A percentile compares a stretch with the other conserved stretches of the same genome.
phyloP scores from a whole-genome alignment of 2,888 invertebrate genomes.

The Apeira syringaria region DNA sequence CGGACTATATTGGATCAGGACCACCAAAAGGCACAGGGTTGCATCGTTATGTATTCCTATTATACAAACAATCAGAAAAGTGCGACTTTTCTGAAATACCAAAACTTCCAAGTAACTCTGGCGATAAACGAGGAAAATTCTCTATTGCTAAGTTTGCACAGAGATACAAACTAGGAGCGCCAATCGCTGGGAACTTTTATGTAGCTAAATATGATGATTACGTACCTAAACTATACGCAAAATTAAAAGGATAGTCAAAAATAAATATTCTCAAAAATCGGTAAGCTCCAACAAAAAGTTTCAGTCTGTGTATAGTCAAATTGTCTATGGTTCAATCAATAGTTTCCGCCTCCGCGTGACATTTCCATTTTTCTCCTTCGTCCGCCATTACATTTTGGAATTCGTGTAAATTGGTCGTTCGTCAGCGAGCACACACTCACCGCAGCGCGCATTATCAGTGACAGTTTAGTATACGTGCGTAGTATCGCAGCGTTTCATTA shows the following conservation, averaged over 20 bases:
- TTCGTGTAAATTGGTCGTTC: slow-evolving; percentile 80
- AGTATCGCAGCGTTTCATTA: slow-evolving; percentile 78
- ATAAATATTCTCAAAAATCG: slow-evolving; percentile 28
- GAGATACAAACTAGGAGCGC: slow-evolving; percentile 82
- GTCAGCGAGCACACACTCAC: slow-evolving; percentile 55
- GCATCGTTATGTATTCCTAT: slow-evolving; percentile 88
- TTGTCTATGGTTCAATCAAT: slow-evolving; percentile 76
- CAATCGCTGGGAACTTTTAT: slow-evolving; percentile 85
- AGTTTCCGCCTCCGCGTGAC: slow-evolving; percentile 82
- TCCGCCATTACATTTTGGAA: slow-evolving; percentile 80
- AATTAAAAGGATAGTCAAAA: slow-evolving; percentile 58
- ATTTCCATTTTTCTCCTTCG: slow-evolving; percentile 67
- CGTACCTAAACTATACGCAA: slow-evolving; percentile 76
- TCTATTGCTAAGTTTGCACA: slow-evolving; percentile 83
- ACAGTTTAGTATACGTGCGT: slow-evolving; percentile 75
- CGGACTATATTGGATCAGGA: slow-evolving; percentile 85
- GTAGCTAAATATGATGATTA: slow-evolving; percentile 85
- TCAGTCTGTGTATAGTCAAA: slow-evolving; percentile 27
- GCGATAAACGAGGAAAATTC: slow-evolving; percentile 82
- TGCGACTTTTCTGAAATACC: slow-evolving; percentile 63
- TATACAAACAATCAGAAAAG: slow-evolving; percentile 85
- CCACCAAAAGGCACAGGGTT: slow-evolving; percentile 89
- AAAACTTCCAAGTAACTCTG: slow-evolving; percentile 70
- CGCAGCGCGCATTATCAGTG: slow-evolving; percentile 69
- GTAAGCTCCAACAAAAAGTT: slow-evolving; percentile 22